A percentile compares a stretch with the other conserved stretches of the same genome.
These are phyloP conservation scores for Meiosimyza decipiens DNA, from an alignment of 2,888 invertebrate species.

Conservation along the genomic window DNA sequence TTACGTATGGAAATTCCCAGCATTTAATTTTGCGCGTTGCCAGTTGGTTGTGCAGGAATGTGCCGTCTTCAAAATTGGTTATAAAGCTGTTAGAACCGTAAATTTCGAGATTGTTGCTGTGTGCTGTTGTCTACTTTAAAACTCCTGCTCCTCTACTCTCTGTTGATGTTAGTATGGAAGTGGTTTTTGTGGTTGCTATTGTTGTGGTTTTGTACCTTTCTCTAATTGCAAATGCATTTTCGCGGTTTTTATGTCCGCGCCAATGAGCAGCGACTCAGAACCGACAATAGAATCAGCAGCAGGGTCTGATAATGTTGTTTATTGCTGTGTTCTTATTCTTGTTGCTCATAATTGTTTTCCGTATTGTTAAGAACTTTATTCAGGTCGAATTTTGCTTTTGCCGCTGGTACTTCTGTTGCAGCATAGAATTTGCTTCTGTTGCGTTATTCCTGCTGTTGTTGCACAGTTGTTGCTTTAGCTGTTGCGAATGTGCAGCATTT, in stretches of 20 bases:
- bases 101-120: constrained; percentile 24
- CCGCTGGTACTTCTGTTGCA: not conserved
- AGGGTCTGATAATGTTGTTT: constrained; percentile 20
- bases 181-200: constrained; percentile 14
- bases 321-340: not conserved
- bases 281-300: not conserved
- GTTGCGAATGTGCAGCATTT: constrained; percentile 4
- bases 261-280: constrained; percentile 4
- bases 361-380: constrained; percentile 28
- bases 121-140: not conserved
- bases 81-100: constrained; percentile 30
- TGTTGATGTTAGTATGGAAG: not conserved
- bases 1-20: too few species aligned
- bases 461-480: not conserved
- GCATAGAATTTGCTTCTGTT: too few species aligned
- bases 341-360: constrained; percentile 28
- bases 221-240: constrained; percentile 36
- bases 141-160: not conserved
- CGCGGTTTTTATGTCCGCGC: constrained; percentile 29
- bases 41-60: constrained; percentile 17
- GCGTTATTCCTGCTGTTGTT: too few species aligned
- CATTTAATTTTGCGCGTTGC: not conserved
- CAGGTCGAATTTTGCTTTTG: constrained; percentile 8
- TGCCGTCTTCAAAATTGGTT: constrained; percentile 20
- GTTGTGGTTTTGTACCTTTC: constrained; percentile 30